A percentile compares a stretch with the other conserved stretches of the same genome.
Evolutionary conservation across 2,888 invertebrate species (phyloP).

Genomic region (Eupithecia insigniata): DNA sequence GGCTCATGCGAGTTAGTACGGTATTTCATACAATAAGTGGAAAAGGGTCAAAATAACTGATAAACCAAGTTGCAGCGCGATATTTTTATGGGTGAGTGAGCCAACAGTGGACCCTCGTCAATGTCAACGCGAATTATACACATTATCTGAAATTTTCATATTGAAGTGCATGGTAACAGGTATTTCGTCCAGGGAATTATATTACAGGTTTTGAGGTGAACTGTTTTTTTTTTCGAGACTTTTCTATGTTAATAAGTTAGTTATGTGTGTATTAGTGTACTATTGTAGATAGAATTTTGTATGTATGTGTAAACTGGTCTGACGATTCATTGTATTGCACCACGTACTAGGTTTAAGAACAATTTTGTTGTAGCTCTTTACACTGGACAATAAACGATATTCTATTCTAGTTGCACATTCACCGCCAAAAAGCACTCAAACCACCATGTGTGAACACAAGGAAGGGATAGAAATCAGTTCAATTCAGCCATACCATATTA

Average conservation of each 20-base stretch:
- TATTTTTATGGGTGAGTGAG: slow-evolving; percentile 73
- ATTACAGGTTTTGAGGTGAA: slow-evolving; percentile 30
- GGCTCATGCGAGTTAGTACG: neutral
- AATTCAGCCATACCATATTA: no score
- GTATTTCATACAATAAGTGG: neutral
- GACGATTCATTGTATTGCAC: no score
- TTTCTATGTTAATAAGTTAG: neutral
- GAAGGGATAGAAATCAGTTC: no score
- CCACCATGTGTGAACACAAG: no score
- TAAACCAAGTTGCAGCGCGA: slow-evolving; percentile 65
- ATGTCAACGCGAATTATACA: slow-evolving; percentile 74
- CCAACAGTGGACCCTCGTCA: slow-evolving; percentile 74
- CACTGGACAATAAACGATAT: no score
- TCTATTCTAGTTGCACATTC: no score
- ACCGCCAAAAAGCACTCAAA: no score
- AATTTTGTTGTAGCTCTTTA: no score
- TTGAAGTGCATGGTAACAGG: slow-evolving; percentile 66
- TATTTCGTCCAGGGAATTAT: slow-evolving; percentile 37
- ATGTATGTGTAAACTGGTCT: no score
- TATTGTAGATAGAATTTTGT: no score
- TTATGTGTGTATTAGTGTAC: no score
- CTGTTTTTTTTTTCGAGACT: slow-evolving; percentile 30
- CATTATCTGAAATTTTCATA: slow-evolving; percentile 74
- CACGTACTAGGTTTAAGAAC: no score
- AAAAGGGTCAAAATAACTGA: slow-evolving; percentile 63